phyloP scores from a whole-genome alignment of 2,797 vertebrate species.

The Anabacerthia variegaticeps region DNA sequence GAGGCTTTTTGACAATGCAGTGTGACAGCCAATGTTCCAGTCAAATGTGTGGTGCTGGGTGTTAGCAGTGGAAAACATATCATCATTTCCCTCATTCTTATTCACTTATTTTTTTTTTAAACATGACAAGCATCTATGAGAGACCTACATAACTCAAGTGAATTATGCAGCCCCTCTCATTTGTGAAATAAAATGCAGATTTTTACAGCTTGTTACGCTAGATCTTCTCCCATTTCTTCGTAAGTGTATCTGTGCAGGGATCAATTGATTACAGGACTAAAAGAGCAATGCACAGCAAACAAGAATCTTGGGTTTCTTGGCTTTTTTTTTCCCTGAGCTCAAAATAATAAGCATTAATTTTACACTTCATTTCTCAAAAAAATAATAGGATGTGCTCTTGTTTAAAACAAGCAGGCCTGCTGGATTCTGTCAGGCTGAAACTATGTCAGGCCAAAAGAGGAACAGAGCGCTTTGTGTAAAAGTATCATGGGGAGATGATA shows the following conservation, averaged over 20 bases:
- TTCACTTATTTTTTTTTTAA: not conserved
- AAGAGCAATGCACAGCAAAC: constrained; percentile 21
- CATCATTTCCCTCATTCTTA: constrained; percentile 12
- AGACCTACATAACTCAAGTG: constrained; percentile 57
- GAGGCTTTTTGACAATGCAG: constrained; percentile 6
- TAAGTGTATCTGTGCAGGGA: not conserved
- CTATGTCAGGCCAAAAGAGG: constrained; percentile 84
- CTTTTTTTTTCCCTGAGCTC: constrained; percentile 4
- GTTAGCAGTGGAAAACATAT: constrained; percentile 4
- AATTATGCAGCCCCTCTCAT: constrained; percentile 63
- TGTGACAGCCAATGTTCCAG: not conserved
- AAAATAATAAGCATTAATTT: constrained; percentile 84
- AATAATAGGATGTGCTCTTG: constrained; percentile 77
- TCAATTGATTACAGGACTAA: constrained; percentile 54
- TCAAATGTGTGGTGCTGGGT: not conserved
- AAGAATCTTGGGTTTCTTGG: constrained; percentile 18
- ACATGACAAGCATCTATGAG: constrained; percentile 53
- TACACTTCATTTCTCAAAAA: constrained; percentile 82
- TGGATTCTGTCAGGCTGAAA: constrained; percentile 84
- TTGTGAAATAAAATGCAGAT: constrained; percentile 71
- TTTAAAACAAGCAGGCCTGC: constrained; percentile 81
- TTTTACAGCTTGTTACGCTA: constrained; percentile 23
- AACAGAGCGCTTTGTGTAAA: constrained; percentile 81
- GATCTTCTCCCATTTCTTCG: constrained; percentile 13
- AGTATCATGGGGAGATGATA: constrained; percentile 81